phyloP scores from a whole-genome alignment of 2,113 vertebrate species.

The Empidonax alnorum region DNA sequence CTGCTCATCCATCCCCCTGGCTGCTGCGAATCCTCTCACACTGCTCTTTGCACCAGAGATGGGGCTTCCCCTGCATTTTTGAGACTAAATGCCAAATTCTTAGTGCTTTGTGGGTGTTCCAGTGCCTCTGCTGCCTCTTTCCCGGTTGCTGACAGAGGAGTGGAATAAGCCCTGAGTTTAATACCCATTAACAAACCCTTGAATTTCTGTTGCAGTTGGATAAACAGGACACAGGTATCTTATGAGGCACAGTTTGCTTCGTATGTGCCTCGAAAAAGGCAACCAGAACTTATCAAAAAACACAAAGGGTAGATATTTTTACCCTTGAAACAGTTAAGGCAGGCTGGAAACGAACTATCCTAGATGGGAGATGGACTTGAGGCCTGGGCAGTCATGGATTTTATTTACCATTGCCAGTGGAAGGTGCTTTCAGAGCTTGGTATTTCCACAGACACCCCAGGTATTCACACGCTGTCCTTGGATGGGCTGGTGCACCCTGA shows the following conservation, averaged over 20 bases:
- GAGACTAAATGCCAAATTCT: background rate
- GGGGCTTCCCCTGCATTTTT: background rate
- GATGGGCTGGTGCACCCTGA: background rate
- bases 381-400: background rate
- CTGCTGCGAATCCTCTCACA: background rate
- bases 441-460: background rate
- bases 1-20: background rate
- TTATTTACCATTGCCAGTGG: background rate
- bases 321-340: background rate
- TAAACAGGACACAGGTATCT: background rate
- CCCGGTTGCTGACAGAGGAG: background rate
- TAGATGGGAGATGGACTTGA: background rate
- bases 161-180: background rate
- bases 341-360: background rate
- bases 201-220: background rate
- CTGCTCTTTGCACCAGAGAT: background rate
- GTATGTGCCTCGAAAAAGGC: background rate
- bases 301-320: background rate
- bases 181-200: background rate
- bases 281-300: background rate
- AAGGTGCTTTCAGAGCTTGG: background rate
- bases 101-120: background rate
- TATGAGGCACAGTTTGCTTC: background rate
- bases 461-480: background rate
- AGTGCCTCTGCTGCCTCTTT: background rate